Evolutionary conservation across 2,888 invertebrate genomes (phyloP).

Genomic region (Sesia apiformis): DNA sequence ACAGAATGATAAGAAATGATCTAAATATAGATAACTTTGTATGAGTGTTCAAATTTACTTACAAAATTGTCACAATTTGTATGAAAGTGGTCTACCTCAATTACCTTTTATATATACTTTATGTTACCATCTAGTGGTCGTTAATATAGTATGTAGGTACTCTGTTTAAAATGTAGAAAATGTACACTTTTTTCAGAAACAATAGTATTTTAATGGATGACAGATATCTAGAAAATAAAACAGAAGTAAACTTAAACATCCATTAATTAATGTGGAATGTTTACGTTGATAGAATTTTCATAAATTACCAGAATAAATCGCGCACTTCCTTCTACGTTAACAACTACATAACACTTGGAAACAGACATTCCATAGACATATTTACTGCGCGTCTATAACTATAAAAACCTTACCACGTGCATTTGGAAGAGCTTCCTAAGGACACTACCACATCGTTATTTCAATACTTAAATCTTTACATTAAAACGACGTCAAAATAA

Average conservation of each 20-base stretch:
- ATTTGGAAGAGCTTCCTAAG: slow-evolving; percentile 51
- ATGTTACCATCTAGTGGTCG: too few relatives aligned
- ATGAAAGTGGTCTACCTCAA: too few relatives aligned
- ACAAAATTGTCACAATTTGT: too few relatives aligned
- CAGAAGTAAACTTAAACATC: slow-evolving; percentile 32
- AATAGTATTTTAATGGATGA: too few relatives aligned
- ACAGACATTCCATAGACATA: slow-evolving; percentile 27
- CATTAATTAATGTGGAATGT: slow-evolving; percentile 40
- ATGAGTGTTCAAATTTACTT: too few relatives aligned
- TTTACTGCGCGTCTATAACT: slow-evolving; percentile 18
- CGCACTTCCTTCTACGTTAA: slow-evolving; percentile 27
- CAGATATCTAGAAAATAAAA: background rate
- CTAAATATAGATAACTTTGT: too few relatives aligned
- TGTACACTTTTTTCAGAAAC: too few relatives aligned
- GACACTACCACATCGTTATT: slow-evolving; percentile 46
- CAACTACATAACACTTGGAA: slow-evolving; percentile 13
- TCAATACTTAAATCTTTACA: slow-evolving; percentile 30
- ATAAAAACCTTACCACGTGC: slow-evolving; percentile 36
- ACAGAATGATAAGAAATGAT: too few relatives aligned
- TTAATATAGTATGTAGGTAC: too few relatives aligned
- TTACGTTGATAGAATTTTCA: slow-evolving; percentile 4
- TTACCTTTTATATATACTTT: too few relatives aligned
- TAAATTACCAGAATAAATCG: slow-evolving; percentile 22
- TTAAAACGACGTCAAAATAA: slow-evolving; percentile 28
- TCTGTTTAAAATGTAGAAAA: too few relatives aligned